phyloP scores from a whole-genome alignment of 2,113 vertebrate species.

The Lutjanus erythropterus region DNA sequence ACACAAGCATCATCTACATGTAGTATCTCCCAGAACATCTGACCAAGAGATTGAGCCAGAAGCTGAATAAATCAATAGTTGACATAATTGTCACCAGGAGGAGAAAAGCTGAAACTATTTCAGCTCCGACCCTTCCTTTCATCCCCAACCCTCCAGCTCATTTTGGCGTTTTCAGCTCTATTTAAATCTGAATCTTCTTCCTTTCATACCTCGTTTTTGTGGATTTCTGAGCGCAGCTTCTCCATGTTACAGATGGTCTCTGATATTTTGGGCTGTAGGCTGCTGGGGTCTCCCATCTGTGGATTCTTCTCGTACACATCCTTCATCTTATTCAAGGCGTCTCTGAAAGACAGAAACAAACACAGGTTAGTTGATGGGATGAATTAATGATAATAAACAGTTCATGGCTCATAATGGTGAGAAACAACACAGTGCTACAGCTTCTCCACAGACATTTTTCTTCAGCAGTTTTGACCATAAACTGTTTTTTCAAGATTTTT shows the following conservation, averaged over 20 bases:
- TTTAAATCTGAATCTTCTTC: too few species aligned
- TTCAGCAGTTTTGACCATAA: neutral
- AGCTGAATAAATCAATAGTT: neutral
- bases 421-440: neutral
- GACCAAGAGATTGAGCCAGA: constrained; percentile 6
- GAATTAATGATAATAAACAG: neutral
- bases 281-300: constrained; percentile 97
- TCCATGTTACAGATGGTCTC: constrained; percentile 98
- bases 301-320: constrained; percentile 99
- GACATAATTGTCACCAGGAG: too few species aligned
- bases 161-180: neutral
- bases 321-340: constrained; percentile 99
- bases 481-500: too few species aligned
- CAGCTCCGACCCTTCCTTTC: neutral
- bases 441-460: neutral
- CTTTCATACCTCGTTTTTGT: constrained; percentile 93
- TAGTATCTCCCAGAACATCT: too few species aligned
- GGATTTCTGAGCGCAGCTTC: constrained; percentile 95
- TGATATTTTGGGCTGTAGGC: constrained; percentile 95
- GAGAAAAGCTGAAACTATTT: neutral
- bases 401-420: neutral
- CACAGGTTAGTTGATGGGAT: neutral
- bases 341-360: constrained; percentile 81
- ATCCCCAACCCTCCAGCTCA: neutral
- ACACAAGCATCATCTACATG: too few species aligned